Conservation (phyloP, 2,888 invertebrate genomes). For the Thera obeliscata region DNA sequence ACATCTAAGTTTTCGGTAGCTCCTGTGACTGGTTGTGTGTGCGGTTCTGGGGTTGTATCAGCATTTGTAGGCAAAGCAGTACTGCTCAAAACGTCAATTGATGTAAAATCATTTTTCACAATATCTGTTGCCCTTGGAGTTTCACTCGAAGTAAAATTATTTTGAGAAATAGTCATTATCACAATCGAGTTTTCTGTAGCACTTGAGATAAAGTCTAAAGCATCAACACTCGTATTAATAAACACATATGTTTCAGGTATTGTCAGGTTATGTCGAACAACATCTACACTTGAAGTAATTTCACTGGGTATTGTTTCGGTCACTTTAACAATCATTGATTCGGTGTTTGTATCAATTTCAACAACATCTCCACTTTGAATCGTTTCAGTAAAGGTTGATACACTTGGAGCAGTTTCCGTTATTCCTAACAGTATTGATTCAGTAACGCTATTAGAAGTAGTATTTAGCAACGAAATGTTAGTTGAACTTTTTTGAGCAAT, state of each 20-base stretch:
- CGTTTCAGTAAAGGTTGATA: background rate
- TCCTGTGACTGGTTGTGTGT: background rate
- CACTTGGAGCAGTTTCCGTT: constrained; percentile 4
- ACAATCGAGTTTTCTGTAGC: background rate
- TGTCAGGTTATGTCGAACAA: background rate
- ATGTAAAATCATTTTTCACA: background rate
- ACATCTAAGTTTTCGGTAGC: background rate
- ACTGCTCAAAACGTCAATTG: background rate
- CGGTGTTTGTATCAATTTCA: background rate
- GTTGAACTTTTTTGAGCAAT: background rate
- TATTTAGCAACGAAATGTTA: background rate
- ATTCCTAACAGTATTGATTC: constrained; percentile 3
- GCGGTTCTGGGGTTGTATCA: background rate
- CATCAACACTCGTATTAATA: background rate
- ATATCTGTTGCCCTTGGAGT: background rate
- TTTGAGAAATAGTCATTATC: background rate
- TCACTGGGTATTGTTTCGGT: background rate
- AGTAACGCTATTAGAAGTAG: background rate
- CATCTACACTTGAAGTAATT: background rate
- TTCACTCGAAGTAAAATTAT: background rate
- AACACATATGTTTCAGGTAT: background rate
- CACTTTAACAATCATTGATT: background rate
- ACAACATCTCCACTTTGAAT: constrained; percentile 1
- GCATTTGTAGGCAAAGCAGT: background rate
- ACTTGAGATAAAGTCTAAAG: background rate